Evolutionary conservation across 2,113 vertebrate species (phyloP).

Genomic region (Grammomys surdaster): DNA sequence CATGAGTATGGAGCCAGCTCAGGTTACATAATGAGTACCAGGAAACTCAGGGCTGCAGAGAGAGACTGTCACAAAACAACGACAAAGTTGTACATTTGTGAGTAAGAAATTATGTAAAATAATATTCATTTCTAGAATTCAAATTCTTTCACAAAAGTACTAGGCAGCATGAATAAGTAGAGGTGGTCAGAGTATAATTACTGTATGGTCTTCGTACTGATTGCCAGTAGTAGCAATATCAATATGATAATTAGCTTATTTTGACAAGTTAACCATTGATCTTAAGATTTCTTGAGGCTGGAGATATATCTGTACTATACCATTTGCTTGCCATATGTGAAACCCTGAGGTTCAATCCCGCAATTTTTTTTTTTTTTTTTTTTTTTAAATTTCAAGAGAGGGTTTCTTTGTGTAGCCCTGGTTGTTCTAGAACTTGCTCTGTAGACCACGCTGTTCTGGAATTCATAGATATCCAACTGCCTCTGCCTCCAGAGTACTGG

Average conservation of each 20-base stretch:
- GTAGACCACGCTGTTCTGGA: too few relatives aligned
- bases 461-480: background rate
- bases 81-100: background rate
- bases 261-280: background rate
- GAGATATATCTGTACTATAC: background rate
- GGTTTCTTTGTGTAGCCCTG: background rate
- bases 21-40: background rate
- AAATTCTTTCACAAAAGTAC: background rate
- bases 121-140: background rate
- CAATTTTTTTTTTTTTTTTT: background rate
- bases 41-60: background rate
- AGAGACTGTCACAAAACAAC: background rate
- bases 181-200: background rate
- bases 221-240: background rate
- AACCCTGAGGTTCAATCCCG: background rate
- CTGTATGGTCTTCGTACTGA: background rate
- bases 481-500: background rate
- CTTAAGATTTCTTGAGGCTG: background rate
- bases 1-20: background rate
- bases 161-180: background rate
- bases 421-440: background rate
- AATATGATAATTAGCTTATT: background rate
- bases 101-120: constrained; percentile 37
- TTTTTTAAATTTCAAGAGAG: background rate
- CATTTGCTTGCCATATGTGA: background rate